A percentile compares a stretch with the other conserved stretches of the same genome.
Evolutionary conservation across 2,797 vertebrate species (phyloP).

Genomic region (Pogoniulus pusillus): DNA sequence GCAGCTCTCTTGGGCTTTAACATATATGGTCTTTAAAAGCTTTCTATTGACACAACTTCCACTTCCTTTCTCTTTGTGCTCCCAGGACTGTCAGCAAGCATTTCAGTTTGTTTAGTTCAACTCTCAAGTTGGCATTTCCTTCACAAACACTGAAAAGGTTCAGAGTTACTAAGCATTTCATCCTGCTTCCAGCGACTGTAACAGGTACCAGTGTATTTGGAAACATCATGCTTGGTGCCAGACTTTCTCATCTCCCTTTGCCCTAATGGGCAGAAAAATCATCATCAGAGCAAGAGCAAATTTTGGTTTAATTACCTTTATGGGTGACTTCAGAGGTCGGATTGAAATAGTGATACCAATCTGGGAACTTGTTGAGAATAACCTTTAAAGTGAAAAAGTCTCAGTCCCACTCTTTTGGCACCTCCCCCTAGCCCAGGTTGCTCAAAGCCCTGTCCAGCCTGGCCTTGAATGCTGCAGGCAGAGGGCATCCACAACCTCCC

Average conservation of each 20-base stretch:
- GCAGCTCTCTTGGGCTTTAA: not conserved
- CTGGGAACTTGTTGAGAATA: not conserved
- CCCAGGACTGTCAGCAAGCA: slow-evolving; percentile 15
- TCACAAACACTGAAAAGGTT: not conserved
- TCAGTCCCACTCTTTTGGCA: not conserved
- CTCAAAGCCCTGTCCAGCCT: too few relatives aligned
- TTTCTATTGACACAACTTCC: slow-evolving; percentile 9
- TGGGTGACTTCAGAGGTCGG: slow-evolving; percentile 42
- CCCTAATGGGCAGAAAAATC: slow-evolving; percentile 1
- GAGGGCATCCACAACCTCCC: too few relatives aligned
- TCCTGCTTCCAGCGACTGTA: not conserved
- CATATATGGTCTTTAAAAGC: slow-evolving; percentile 3
- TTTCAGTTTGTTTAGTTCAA: slow-evolving; percentile 19
- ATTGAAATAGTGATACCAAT: slow-evolving; percentile 23
- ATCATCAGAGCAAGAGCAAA: slow-evolving; percentile 17
- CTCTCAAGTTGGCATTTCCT: not conserved
- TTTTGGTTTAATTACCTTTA: slow-evolving; percentile 50
- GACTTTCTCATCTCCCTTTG: slow-evolving; percentile 13
- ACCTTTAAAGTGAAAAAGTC: not conserved
- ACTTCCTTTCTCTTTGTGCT: not conserved
- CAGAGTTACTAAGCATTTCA: not conserved
- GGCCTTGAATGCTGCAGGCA: too few relatives aligned
- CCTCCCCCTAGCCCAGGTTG: too few relatives aligned
- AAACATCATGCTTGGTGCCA: slow-evolving; percentile 35
- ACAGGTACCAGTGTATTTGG: not conserved